Evolutionary conservation across 1,140 invertebrate genomes (phyloP).

Genomic region (Cheumatopsyche charites): DNA sequence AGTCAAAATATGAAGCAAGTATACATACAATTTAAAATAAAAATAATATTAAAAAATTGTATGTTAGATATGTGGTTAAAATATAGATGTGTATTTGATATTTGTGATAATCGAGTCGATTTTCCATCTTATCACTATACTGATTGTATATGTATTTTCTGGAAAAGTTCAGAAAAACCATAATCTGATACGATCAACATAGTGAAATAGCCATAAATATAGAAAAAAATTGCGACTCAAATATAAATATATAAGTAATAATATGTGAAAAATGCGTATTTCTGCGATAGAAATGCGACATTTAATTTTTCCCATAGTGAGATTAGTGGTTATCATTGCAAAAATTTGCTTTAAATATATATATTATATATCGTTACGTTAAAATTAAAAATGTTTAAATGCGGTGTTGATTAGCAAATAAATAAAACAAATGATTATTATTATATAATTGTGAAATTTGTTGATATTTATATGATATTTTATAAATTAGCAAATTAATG

Average conservation of each 20-base stretch:
- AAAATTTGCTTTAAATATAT: slow-evolving; percentile 16
- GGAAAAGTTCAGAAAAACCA: no score
- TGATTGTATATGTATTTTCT: no score
- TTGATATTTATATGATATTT: neutral
- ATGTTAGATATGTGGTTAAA: slow-evolving; percentile 39
- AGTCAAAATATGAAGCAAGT: no score
- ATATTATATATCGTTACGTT: slow-evolving; percentile 19
- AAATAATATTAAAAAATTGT: slow-evolving; percentile 11
- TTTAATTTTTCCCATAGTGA: slow-evolving; percentile 32
- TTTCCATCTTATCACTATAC: slow-evolving; percentile 17
- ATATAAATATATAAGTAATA: no score
- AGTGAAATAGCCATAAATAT: no score
- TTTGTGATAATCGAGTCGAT: slow-evolving; percentile 33
- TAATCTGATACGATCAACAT: no score
- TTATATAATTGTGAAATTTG: neutral
- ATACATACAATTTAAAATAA: neutral
- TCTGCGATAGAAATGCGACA: neutral
- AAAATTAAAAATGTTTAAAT: slow-evolving; percentile 32
- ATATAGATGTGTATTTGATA: slow-evolving; percentile 34
- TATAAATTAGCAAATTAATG: neutral
- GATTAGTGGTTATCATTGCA: slow-evolving; percentile 27
- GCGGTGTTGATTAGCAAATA: slow-evolving; percentile 32
- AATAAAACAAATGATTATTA: neutral
- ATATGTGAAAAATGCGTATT: no score
- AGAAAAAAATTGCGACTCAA: neutral